Percentiles rank a stretch among this genome's conserved stretches.
These are phyloP conservation scores for Radopholus similis DNA, from an alignment of 1,140 invertebrate species.

Conservation along the genomic window DNA sequence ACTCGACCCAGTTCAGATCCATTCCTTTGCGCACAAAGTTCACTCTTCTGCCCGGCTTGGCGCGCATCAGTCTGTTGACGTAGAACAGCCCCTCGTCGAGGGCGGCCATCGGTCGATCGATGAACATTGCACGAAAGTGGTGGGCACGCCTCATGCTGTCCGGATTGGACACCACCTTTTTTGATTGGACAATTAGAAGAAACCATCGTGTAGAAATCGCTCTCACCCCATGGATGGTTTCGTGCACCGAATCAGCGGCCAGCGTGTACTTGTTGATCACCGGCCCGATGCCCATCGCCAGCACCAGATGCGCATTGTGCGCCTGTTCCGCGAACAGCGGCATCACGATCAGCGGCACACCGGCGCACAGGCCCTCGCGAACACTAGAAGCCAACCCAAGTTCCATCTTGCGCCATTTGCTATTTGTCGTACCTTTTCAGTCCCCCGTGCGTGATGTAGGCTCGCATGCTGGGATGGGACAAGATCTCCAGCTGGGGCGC, in stretches of 20 bases:
- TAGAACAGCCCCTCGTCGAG: slow-evolving; percentile 8
- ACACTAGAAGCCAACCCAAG: slow-evolving; percentile 2
- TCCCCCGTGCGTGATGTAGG: slow-evolving; percentile 39
- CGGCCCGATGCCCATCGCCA: slow-evolving; percentile 18
- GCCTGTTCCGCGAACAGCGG: slow-evolving; percentile 63
- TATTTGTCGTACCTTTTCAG: slow-evolving; percentile 30
- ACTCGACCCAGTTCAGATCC: slow-evolving; percentile 12
- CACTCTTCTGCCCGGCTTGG: neutral
- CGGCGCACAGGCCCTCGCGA: slow-evolving; percentile 51
- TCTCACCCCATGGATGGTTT: slow-evolving; percentile 4
- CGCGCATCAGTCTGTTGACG: neutral
- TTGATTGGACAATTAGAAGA: neutral
- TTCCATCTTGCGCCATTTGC: neutral
- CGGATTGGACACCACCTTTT: slow-evolving; percentile 12
- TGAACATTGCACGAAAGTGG: slow-evolving; percentile 10
- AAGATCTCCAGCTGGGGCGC: slow-evolving; percentile 41
- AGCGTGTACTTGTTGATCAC: slow-evolving; percentile 21
- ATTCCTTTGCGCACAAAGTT: slow-evolving; percentile 20
- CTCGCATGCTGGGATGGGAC: slow-evolving; percentile 30
- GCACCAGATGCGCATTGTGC: slow-evolving; percentile 15
- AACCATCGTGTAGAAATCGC: neutral
- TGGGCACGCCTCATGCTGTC: neutral
- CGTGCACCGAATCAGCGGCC: neutral
- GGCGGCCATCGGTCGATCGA: slow-evolving; percentile 6
- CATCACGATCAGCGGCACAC: slow-evolving; percentile 63